Percentiles rank a stretch among this genome's conserved stretches.
Evolutionary conservation across 2,797 vertebrate genomes (phyloP).

Genomic region (Pipistrellus nathusii): DNA sequence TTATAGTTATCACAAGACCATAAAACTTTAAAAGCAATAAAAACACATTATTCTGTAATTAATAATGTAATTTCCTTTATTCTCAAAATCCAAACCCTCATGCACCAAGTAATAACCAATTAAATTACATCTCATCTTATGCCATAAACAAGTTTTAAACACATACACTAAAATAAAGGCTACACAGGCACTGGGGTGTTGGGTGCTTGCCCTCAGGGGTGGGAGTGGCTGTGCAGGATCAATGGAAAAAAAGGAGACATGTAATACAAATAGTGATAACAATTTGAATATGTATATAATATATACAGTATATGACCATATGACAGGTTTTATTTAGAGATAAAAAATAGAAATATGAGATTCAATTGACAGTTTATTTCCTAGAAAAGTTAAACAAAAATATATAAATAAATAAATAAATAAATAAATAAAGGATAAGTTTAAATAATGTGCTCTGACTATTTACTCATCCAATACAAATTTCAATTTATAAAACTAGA

Average conservation of each 20-base stretch:
- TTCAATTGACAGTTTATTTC: no score
- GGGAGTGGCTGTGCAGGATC: no score
- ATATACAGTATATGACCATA: no score
- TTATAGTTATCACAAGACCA: not conserved
- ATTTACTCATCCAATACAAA: not conserved
- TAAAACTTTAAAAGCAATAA: conserved; percentile 21
- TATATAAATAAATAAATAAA: no score
- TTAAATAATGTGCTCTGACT: not conserved
- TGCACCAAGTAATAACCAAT: conserved; percentile 11
- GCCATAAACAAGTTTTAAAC: conserved; percentile 10
- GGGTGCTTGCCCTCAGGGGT: no score
- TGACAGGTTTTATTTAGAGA: no score
- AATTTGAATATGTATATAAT: no score
- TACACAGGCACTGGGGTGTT: no score
- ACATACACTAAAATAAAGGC: conserved; percentile 19
- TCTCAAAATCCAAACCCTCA: conserved; percentile 40
- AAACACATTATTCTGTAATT: conserved; percentile 38
- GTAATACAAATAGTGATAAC: no score
- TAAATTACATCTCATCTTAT: not conserved
- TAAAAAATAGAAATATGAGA: no score
- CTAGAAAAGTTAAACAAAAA: no score
- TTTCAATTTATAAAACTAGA: conserved; percentile 27
- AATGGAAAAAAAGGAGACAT: no score
- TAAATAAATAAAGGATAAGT: not conserved
- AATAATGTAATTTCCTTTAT: conserved; percentile 40